Evolutionary conservation across 2,113 vertebrate species (phyloP), one percentile per base, ranked within the genome.

Genomic region (Tinamus guttatus): DNA sequence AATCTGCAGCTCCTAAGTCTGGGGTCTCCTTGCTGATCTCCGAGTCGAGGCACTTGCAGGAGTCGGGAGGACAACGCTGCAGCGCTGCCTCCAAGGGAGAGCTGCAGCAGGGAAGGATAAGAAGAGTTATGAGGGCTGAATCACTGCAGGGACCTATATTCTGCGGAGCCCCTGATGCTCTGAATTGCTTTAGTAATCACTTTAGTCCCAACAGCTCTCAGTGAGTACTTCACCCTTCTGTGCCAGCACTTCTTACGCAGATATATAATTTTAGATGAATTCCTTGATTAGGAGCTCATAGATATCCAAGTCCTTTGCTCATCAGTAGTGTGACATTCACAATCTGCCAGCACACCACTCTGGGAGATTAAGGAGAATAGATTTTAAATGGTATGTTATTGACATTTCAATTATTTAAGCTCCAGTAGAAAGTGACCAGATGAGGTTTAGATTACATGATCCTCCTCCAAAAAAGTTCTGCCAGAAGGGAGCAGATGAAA

Each of bases 391-490:
- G 93, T 82, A 68, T 82, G 88, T 96, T 97, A 97, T 97, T 97
- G 97, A 96, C 94, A 96, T 97, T 96, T 96, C 96, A 94, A 97
- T 97, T 97, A 98, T 96, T 95, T 93, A 91, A 76, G 85, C 94
- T 92, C 87, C 16, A 30, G 89, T 83, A 95, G 91, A 94, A 94
- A 95, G 95, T 94, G 94, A 96, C 94, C 93, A 96, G 92, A 97
- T 91, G 80, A 97, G 93, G 68, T 91, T 96, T 93, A 96, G 96
- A 92, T 93, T 82, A 60, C 90, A 85, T 17, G 93, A 95, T 93
- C 81, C 0, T 1, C 79, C 85, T 95, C 88, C 41, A 71, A 85
- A 80, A 81, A 91, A 93, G 81, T 93, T 88, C 88, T 90, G 60
- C 67, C 18, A 24, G 89, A 81, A 90, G 81, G 89, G 22, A 90